phyloP scores from a whole-genome alignment of 2,888 invertebrate species.

The Sinopyrophorus schimmeli region DNA sequence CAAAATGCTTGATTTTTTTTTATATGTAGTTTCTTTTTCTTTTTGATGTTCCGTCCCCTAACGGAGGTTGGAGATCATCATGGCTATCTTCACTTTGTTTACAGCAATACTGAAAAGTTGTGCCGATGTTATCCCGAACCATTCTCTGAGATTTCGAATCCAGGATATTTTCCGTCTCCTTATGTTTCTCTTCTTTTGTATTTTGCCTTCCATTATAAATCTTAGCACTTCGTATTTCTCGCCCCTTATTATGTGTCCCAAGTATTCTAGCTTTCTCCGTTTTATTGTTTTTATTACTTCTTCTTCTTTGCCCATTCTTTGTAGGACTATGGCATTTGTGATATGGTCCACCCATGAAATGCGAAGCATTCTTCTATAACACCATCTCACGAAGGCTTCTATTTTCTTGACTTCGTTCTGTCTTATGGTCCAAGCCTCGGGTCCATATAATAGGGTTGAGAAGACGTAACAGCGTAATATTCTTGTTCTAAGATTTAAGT shows the following conservation, averaged over 20 bases:
- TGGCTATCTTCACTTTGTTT: background rate
- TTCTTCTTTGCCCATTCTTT: background rate
- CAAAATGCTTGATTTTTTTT: too few relatives aligned
- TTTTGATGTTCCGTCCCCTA: background rate
- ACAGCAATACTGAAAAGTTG: constrained; percentile 2
- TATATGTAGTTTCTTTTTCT: too few relatives aligned
- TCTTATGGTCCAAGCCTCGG: constrained; percentile 1
- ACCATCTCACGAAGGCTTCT: background rate
- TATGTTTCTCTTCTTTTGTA: background rate
- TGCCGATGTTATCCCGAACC: constrained; percentile 1
- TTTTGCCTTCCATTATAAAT: background rate
- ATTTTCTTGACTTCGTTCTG: background rate
- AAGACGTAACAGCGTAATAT: background rate
- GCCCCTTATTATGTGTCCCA: background rate
- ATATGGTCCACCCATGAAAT: background rate
- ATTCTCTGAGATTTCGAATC: background rate
- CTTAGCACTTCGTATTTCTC: background rate
- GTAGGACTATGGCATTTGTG: background rate
- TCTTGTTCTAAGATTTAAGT: background rate
- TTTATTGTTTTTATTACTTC: background rate
- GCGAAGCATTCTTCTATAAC: background rate
- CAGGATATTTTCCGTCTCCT: background rate
- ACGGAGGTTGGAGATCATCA: background rate
- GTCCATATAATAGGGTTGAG: background rate
- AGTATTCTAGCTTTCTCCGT: background rate